Evolutionary conservation across 1,140 invertebrate species (phyloP), one percentile per base, ranked within the genome.

Genomic region (Arctopsyche grandis): DNA sequence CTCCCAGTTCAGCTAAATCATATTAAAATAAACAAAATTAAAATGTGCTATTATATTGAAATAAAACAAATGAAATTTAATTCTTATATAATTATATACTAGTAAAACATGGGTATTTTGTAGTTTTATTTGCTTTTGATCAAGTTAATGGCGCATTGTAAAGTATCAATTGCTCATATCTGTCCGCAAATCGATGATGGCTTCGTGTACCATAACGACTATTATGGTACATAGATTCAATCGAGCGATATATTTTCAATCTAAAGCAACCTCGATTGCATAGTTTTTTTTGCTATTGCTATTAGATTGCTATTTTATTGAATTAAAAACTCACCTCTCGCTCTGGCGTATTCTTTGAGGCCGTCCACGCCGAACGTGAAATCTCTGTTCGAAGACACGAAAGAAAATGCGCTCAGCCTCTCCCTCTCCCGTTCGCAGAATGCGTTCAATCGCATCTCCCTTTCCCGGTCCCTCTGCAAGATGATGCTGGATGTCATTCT

Each of bases 321-420:
- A 38, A 52, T 10, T 63, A 66, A n/a, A n/a, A n/a, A n/a, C n/a
- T n/a, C n/a, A 85, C 84, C 84, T 84, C 84, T 83, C 21, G 84
- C 82, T 58, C 82, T 79, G 16, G 83, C 78, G 79, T 84, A 84
- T 74, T 84, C 83, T 75, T 85, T 85, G 12, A 83, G 83, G 21
- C 82, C 80, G 44, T 80, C 77, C 5, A 81, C 75, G 16, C 80
- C 80, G 52, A 83, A 81, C 46, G 86, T 83, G 19, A 85, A 83
- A 38, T 87, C 85, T 70, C 85, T 85, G 16, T 84, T 84, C 52
- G 84, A 85, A n/a, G 82, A 73, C 46, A 87, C 86, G 79, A 87
- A 80, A 38, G 86, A 85, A 69, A 87, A 86, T 0, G 85, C 85
- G 58, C 85, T 85, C n/a, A 86, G 84, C 44, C 85, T 71, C 60